Percentiles rank a stretch among this genome's conserved stretches.
These are phyloP conservation scores for Holotrichia oblita DNA, from an alignment of 1,140 invertebrate species.

Conservation along the genomic window DNA sequence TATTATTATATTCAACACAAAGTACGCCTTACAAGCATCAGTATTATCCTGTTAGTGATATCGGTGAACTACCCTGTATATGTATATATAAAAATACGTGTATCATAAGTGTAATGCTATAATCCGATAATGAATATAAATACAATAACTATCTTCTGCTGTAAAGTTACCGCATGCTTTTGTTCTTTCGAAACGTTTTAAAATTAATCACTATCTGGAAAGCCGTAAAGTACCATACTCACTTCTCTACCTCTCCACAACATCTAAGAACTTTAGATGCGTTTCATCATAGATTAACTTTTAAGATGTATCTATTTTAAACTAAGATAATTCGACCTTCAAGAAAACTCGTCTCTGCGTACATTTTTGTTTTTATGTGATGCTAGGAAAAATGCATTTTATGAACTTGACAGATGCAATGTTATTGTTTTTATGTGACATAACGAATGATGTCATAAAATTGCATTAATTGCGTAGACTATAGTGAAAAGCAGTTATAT, in stretches of 20 bases:
- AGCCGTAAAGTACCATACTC: neutral
- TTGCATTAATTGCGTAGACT: neutral
- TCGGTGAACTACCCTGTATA: no score
- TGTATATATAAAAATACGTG: no score
- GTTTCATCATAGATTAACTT: neutral
- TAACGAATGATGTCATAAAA: slow-evolving; percentile 10
- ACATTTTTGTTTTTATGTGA: slow-evolving; percentile 3
- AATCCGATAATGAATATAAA: no score
- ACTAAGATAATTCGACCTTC: neutral
- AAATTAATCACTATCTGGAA: neutral
- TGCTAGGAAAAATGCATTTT: neutral
- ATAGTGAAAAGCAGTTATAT: neutral
- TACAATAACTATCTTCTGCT: no score
- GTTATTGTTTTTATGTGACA: neutral
- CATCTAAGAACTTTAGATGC: neutral
- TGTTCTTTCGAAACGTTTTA: neutral
- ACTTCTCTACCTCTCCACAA: neutral
- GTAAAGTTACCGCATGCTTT: neutral
- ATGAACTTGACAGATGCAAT: neutral
- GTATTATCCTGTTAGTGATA: no score
- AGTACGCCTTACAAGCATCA: no score
- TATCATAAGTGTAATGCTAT: no score
- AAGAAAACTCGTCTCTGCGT: neutral
- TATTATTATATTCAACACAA: no score
- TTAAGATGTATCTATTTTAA: slow-evolving; percentile 15